These are phyloP conservation scores for Euwallacea similis DNA, from an alignment of 1,140 invertebrate genomes.

Conservation along the genomic window DNA sequence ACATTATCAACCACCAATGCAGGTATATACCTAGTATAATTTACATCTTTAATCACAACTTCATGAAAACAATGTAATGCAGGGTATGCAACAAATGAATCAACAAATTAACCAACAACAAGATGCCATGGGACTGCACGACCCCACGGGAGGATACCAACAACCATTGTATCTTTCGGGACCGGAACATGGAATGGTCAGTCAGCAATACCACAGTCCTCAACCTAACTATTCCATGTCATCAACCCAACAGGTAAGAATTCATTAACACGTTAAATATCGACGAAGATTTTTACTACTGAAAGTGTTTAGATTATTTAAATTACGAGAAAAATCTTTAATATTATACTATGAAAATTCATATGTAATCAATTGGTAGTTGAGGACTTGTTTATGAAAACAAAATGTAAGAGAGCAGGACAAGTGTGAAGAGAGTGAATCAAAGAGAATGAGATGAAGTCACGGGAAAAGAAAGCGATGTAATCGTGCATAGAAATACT, in stretches of 20 bases:
- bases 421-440: too few species aligned
- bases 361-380: too few species aligned
- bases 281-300: too few species aligned
- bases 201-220: constrained; percentile 52
- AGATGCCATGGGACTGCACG: constrained; percentile 65
- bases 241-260: constrained; percentile 41
- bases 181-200: constrained; percentile 59
- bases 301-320: too few species aligned
- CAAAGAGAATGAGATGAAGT: too few species aligned
- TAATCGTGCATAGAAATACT: too few species aligned
- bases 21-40: constrained; percentile 28
- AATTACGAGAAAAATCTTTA: too few species aligned
- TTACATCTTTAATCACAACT: background rate
- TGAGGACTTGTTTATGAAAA: too few species aligned
- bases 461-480: too few species aligned
- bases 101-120: constrained; percentile 65
- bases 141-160: constrained; percentile 67
- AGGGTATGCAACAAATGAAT: constrained; percentile 50
- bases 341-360: too few species aligned
- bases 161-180: constrained; percentile 68
- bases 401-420: too few species aligned
- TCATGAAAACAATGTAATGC: background rate
- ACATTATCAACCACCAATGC: constrained; percentile 58
- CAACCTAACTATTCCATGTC: constrained; percentile 51
- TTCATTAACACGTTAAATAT: background rate